These are phyloP conservation scores for Heterotis niloticus DNA, from an alignment of 2,113 vertebrate genomes.

Conservation along the genomic window DNA sequence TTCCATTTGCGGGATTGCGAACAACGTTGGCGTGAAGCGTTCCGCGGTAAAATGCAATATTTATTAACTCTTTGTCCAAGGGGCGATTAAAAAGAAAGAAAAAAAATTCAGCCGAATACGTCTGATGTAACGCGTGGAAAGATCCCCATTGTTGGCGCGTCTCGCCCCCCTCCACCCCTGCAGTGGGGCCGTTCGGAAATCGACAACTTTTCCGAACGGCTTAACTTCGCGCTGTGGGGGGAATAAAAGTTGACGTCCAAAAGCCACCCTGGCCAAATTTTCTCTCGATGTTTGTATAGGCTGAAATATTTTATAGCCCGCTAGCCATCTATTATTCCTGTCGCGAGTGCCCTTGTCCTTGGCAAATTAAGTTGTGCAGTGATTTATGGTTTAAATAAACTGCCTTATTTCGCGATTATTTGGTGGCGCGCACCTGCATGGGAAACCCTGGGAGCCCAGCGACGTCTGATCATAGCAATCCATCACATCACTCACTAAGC, in stretches of 20 bases:
- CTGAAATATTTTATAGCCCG: neutral
- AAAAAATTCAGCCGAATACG: neutral
- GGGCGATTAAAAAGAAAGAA: too few relatives aligned
- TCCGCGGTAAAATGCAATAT: too few relatives aligned
- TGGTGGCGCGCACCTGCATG: constrained; percentile 44
- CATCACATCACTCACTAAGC: constrained; percentile 50
- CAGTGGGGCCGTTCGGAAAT: neutral
- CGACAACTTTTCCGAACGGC: neutral
- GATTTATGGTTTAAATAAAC: constrained; percentile 28
- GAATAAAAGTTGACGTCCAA: neutral
- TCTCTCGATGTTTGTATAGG: neutral
- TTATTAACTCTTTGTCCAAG: too few relatives aligned
- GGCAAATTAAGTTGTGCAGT: constrained; percentile 22
- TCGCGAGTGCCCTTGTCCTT: neutral
- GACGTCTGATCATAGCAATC: constrained; percentile 44
- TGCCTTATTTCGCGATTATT: constrained; percentile 45
- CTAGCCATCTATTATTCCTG: constrained; percentile 5
- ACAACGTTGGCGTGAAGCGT: neutral
- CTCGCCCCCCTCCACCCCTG: neutral
- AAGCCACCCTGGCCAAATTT: constrained; percentile 8
- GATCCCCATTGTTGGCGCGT: constrained; percentile 1
- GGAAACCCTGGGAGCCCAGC: constrained; percentile 42
- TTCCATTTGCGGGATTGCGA: neutral
- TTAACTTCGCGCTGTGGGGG: neutral
- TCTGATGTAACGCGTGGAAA: constrained; percentile 21